Conservation (phyloP, 2,797 vertebrate species). For the Acanthornis magna region DNA sequence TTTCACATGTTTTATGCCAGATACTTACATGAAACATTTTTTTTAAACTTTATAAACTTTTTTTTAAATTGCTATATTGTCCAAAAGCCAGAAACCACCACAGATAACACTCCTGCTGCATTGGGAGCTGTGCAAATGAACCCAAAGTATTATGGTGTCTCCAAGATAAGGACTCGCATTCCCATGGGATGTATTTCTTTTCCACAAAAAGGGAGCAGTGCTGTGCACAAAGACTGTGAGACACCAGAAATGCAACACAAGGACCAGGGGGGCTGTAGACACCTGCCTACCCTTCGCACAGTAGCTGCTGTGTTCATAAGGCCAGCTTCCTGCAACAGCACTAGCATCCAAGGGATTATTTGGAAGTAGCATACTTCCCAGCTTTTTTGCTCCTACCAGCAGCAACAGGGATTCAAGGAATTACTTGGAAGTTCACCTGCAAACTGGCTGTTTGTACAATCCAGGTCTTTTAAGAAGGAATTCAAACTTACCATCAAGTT, state of each 20-base stretch:
- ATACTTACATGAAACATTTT: neutral
- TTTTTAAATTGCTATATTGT: neutral
- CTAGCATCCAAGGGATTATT: rapidly evolving
- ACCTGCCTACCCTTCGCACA: rapidly evolving
- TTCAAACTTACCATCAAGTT: neutral
- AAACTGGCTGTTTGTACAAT: neutral
- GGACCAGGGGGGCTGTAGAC: neutral
- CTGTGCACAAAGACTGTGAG: neutral
- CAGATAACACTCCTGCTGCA: neutral
- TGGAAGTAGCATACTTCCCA: neutral
- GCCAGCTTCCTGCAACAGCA: neutral
- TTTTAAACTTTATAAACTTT: neutral
- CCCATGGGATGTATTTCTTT: neutral
- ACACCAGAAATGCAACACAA: neutral
- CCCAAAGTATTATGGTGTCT: neutral
- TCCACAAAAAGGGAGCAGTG: neutral
- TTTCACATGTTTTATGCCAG: conserved; percentile 27
- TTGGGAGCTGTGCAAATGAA: neutral
- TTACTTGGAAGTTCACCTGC: neutral
- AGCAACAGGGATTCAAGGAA: neutral
- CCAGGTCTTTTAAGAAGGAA: neutral
- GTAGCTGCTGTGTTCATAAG: neutral
- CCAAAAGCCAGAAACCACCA: neutral
- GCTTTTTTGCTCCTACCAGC: neutral
- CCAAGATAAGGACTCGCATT: neutral